phyloP scores from a whole-genome alignment of 1,140 invertebrate genomes.

The Leptinotarsa texana region DNA sequence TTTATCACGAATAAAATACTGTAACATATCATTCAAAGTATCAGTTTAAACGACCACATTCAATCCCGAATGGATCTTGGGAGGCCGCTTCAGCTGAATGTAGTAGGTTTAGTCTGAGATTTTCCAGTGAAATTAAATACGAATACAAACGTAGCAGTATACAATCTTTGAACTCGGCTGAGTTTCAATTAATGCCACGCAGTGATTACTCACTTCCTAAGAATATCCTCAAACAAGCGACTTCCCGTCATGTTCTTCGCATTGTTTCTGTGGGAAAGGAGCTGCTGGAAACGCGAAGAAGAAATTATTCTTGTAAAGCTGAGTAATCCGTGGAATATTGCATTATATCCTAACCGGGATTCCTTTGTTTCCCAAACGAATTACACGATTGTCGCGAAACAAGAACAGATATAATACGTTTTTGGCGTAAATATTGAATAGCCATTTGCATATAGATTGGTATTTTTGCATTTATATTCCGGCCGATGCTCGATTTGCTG shows the following conservation, averaged over 20 bases:
- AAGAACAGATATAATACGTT: constrained; percentile 20
- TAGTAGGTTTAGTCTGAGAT: no score
- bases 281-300: constrained; percentile 10
- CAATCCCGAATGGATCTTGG: no score
- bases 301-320: constrained; percentile 21
- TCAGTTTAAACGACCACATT: no score
- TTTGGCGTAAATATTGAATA: constrained; percentile 48
- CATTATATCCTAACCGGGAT: constrained; percentile 24
- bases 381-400: constrained; percentile 10
- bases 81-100: no score
- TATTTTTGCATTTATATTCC: constrained; percentile 44
- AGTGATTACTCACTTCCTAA: constrained; percentile 32
- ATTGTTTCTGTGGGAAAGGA: constrained; percentile 25
- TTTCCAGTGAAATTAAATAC: no score
- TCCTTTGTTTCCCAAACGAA: constrained; percentile 17
- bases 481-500: background rate
- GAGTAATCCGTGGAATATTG: constrained; percentile 18
- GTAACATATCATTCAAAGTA: no score
- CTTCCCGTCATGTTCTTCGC: constrained; percentile 30
- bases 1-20: no score
- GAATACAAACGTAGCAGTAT: no score
- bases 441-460: constrained; percentile 51
- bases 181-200: constrained; percentile 10
- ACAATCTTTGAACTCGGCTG: background rate
- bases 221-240: constrained; percentile 27